Conservation (phyloP, 2,797 vertebrate genomes). For the Dendrocincla tyrannina region DNA sequence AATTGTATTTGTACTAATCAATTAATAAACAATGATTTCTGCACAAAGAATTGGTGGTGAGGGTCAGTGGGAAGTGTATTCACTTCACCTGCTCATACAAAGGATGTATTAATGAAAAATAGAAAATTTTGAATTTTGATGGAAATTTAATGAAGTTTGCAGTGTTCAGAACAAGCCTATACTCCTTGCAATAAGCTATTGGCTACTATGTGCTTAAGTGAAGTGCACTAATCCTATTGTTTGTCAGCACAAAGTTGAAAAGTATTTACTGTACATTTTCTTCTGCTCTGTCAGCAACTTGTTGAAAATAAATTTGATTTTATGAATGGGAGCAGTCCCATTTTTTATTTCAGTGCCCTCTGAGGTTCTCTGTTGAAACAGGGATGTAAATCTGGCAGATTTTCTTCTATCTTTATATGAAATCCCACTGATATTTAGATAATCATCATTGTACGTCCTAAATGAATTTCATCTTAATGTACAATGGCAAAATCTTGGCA, state of each 20-base stretch:
- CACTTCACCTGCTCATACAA: not conserved
- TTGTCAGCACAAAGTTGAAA: not conserved
- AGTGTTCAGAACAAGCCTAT: not conserved
- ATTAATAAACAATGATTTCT: not conserved
- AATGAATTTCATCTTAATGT: not conserved
- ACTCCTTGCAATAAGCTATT: not conserved
- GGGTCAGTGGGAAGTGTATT: not conserved
- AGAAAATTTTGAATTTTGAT: not conserved
- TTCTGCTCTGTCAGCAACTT: not conserved
- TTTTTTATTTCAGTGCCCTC: not conserved
- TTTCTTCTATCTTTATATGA: not conserved
- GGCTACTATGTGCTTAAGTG: not conserved
- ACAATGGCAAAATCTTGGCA: not conserved
- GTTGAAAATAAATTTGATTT: not conserved
- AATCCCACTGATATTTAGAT: not conserved
- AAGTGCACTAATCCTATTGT: not conserved
- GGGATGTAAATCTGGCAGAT: not conserved
- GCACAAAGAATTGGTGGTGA: not conserved
- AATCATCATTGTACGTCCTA: not conserved
- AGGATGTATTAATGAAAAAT: not conserved
- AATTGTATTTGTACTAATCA: not conserved
- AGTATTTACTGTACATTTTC: not conserved
- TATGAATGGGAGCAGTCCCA: not conserved
- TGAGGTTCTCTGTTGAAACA: not conserved
- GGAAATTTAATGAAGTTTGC: not conserved